phyloP scores from a whole-genome alignment of 2,797 vertebrate genomes.

The Parauchenoglanis punctatus region DNA sequence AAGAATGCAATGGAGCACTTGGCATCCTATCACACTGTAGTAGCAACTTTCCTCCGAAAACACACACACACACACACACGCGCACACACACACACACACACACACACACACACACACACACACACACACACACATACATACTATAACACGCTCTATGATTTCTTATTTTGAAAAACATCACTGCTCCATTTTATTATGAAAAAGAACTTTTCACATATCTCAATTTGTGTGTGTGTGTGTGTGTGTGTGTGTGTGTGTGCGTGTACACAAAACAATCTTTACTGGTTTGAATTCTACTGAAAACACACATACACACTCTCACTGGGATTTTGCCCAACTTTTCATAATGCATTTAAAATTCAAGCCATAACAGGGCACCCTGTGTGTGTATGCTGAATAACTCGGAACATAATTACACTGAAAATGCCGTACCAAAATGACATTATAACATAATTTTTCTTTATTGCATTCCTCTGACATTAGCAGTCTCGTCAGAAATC shows the following conservation, averaged over 20 bases:
- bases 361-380: background rate
- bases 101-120: constrained; percentile 19
- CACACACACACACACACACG: constrained; percentile 23
- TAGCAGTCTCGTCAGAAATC: background rate
- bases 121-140: constrained; percentile 10
- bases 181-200: background rate
- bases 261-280: background rate
- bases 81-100: background rate
- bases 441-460: background rate
- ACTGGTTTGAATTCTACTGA: constrained; percentile 10
- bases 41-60: constrained; percentile 8
- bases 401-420: background rate
- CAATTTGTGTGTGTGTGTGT: background rate
- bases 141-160: background rate
- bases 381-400: background rate
- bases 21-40: background rate
- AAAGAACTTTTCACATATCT: background rate
- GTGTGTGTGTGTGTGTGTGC: background rate
- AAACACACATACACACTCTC: background rate
- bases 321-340: background rate
- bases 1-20: background rate
- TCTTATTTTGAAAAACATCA: background rate
- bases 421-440: background rate
- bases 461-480: background rate
- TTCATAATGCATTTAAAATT: background rate